Percentiles rank a stretch among this genome's conserved stretches.
Conservation (phyloP, 2,797 vertebrate species). For the Microctenopoma steveboyesi region DNA sequence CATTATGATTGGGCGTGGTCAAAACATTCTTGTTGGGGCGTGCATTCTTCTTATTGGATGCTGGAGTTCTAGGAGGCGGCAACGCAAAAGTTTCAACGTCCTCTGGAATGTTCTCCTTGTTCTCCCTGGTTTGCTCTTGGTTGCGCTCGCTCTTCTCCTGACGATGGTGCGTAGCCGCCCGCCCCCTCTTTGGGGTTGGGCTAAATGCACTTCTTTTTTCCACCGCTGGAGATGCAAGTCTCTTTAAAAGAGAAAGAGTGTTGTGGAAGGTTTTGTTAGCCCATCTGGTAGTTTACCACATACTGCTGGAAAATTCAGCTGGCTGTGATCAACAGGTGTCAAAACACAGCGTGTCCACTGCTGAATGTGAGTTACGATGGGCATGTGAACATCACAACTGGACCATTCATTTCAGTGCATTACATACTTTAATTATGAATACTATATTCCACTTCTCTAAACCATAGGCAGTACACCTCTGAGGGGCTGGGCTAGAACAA, state of each 20-base stretch:
- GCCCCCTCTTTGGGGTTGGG: constrained; percentile 59
- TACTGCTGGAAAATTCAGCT: too few relatives aligned
- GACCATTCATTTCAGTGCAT: too few relatives aligned
- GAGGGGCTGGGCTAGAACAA: too few relatives aligned
- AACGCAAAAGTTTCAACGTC: constrained; percentile 79
- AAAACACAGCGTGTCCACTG: too few relatives aligned
- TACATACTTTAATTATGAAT: too few relatives aligned
- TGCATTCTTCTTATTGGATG: constrained; percentile 74
- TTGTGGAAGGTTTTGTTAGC: background rate
- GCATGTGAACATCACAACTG: too few relatives aligned
- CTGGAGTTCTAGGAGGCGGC: constrained; percentile 85
- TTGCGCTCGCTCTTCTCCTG: constrained; percentile 61
- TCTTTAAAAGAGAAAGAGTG: constrained; percentile 60
- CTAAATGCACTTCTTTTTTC: constrained; percentile 60
- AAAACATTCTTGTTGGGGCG: constrained; percentile 75
- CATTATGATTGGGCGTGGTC: constrained; percentile 73
- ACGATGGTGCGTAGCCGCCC: constrained; percentile 34
- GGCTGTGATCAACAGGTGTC: too few relatives aligned
- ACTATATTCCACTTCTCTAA: too few relatives aligned
- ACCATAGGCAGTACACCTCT: too few relatives aligned
- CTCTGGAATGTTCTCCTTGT: constrained; percentile 88
- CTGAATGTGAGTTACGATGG: too few relatives aligned
- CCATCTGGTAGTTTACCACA: too few relatives aligned
- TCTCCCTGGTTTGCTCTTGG: constrained; percentile 72
- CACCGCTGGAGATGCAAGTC: constrained; percentile 60